Percentiles rank a stretch among this genome's conserved stretches.
phyloP scores from a whole-genome alignment of 2,888 invertebrate genomes.

The Agrilus mali region DNA sequence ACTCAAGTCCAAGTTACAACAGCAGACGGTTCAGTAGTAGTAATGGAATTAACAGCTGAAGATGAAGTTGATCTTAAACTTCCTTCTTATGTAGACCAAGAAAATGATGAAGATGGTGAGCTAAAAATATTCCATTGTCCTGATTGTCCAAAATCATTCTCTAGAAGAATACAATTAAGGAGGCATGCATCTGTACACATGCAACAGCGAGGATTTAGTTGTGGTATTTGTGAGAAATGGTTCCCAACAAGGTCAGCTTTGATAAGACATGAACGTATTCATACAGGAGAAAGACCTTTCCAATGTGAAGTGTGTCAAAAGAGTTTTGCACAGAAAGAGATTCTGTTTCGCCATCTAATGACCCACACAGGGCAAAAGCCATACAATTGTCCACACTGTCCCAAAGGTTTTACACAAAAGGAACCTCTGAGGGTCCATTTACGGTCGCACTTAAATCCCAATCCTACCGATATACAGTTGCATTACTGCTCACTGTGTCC shows the following conservation, averaged over 20 bases:
- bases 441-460: slow-evolving; percentile 42
- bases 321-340: slow-evolving; percentile 62
- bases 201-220: slow-evolving; percentile 43
- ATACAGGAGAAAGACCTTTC: slow-evolving; percentile 47
- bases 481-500: slow-evolving; percentile 56
- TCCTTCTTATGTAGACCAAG: slow-evolving; percentile 9
- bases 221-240: slow-evolving; percentile 51
- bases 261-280: slow-evolving; percentile 54
- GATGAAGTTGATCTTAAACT: slow-evolving; percentile 20
- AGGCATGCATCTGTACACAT: slow-evolving; percentile 50
- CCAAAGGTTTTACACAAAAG: slow-evolving; percentile 60
- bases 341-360: slow-evolving; percentile 49
- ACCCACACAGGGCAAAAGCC: slow-evolving; percentile 50
- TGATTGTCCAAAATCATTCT: slow-evolving; percentile 49
- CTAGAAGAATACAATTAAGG: slow-evolving; percentile 44
- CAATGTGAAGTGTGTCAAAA: slow-evolving; percentile 44
- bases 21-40: slow-evolving; percentile 36
- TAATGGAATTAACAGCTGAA: slow-evolving; percentile 34
- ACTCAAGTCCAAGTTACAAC: slow-evolving; percentile 35
- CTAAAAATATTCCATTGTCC: slow-evolving; percentile 44
- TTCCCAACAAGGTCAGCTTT: slow-evolving; percentile 56
- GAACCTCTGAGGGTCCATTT: slow-evolving; percentile 52
- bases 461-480: slow-evolving; percentile 43
- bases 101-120: slow-evolving; percentile 30
- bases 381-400: slow-evolving; percentile 50